Conservation (phyloP, 2,113 vertebrate genomes). For the Malurus cyaneus region DNA sequence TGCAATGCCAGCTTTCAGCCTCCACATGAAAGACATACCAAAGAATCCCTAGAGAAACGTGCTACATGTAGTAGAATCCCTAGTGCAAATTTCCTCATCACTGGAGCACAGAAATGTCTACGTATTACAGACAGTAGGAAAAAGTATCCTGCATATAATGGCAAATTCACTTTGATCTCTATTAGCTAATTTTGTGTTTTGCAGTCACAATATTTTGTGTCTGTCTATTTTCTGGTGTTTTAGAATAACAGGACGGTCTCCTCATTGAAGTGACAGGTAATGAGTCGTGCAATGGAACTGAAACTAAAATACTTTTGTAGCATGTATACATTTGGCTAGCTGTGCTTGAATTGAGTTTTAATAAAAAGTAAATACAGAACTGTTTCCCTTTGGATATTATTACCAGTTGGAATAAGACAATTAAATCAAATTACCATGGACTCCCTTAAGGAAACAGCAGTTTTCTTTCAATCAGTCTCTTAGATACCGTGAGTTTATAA, state of each 20-base stretch:
- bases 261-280: not conserved
- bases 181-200: not conserved
- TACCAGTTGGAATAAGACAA: conserved; percentile 25
- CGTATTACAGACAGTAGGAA: not conserved
- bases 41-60: not conserved
- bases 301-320: not conserved
- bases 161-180: not conserved
- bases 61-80: no score
- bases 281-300: not conserved
- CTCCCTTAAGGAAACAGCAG: conserved; percentile 35
- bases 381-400: conserved; percentile 36
- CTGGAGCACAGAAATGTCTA: not conserved
- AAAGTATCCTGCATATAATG: not conserved
- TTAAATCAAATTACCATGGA: conserved; percentile 26
- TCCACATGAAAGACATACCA: not conserved
- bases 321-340: not conserved
- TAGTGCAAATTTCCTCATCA: not conserved
- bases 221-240: not conserved
- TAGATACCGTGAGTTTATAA: not conserved
- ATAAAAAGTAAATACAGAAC: conserved; percentile 50
- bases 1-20: no score
- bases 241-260: not conserved
- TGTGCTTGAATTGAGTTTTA: conserved; percentile 32
- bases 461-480: conserved; percentile 35
- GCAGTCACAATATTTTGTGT: not conserved